Evolutionary conservation across 2,797 vertebrate species (phyloP).

Genomic region (Eupleurogrammus muticus): DNA sequence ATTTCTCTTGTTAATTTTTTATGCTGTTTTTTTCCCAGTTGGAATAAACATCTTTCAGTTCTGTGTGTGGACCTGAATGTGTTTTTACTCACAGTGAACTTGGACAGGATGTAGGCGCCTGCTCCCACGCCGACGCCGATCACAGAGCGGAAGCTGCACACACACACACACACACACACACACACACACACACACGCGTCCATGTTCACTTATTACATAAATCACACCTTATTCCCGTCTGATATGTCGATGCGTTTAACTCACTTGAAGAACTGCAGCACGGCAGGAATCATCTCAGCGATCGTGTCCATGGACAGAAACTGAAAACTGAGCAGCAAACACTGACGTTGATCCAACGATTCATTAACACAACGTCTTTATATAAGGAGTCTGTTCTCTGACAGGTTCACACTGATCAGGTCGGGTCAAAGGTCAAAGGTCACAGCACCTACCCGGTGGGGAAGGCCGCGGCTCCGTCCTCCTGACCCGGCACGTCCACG

Average conservation of each 20-base stretch:
- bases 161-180: too few relatives aligned
- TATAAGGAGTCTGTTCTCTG: too few relatives aligned
- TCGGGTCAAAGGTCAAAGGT: too few relatives aligned
- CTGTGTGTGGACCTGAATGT: too few relatives aligned
- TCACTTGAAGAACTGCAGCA: slow-evolving; percentile 94
- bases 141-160: slow-evolving; percentile 87
- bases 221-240: too few relatives aligned
- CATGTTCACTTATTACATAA: too few relatives aligned
- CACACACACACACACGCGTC: background rate
- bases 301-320: slow-evolving; percentile 92
- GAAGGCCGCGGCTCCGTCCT: slow-evolving; percentile 88
- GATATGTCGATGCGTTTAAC: slow-evolving; percentile 45
- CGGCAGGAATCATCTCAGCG: slow-evolving; percentile 91
- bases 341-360: background rate
- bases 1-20: too few relatives aligned
- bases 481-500: slow-evolving; percentile 91
- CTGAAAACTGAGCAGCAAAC: slow-evolving; percentile 83
- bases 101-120: slow-evolving; percentile 89
- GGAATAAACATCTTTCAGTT: too few relatives aligned
- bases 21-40: too few relatives aligned
- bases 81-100: slow-evolving; percentile 86
- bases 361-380: too few relatives aligned
- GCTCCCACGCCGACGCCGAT: slow-evolving; percentile 93
- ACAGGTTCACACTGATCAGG: too few relatives aligned
- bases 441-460: slow-evolving; percentile 84